Evolutionary conservation across 2,888 invertebrate genomes (phyloP), one percentile per base, ranked within the genome.

Genomic region (Furcula furcula): DNA sequence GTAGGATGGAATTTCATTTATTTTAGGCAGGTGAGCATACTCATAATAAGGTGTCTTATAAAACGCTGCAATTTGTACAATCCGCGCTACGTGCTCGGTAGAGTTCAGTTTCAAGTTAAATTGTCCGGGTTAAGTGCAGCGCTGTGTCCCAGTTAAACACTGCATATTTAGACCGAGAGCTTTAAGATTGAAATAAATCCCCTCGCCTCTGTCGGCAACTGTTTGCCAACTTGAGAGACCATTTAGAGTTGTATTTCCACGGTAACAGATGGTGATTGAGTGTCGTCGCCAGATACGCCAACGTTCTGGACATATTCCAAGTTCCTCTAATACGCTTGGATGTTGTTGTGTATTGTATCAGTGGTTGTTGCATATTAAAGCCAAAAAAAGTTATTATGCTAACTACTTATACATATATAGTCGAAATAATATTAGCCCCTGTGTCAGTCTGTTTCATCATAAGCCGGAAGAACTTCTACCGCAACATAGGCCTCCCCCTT

Each of bases 171-270:
- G 42, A 32, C 10, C 23, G 30, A 34, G 28, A 38, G 22, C 25
- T 38, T 9, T 21, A 16, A 39, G 28, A 42, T 37, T 47, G 44
- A 47, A 55, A 52, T 55, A 52, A 57, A 55, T 50, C 47, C 28
- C 31, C 36, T 32, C n/a, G 31, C 30, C 27, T 26, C 22, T 31
- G 35, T 27, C 39, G 43, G 42, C 38, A 37, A 43, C 44, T 49
- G 41, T 40, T 43, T 44, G 42, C 36, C 13, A 27, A 50, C 40
- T 38, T 31, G 48, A 39, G 29, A 33, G 36, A 29, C 41, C 46
- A 44, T 55, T 55, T 55, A 46, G 47, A 42, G 35, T 35, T 45
- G 49, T 41, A 34, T 32, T 25, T 13, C 27, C 15, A 31, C 14
- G n/a, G 40, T 35, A 33, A 44, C 54, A 34, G 44, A 33, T 48